Base-by-base conservation (phyloP, 2,797 vertebrate species). In the Decapterus maruadsi region DNA sequence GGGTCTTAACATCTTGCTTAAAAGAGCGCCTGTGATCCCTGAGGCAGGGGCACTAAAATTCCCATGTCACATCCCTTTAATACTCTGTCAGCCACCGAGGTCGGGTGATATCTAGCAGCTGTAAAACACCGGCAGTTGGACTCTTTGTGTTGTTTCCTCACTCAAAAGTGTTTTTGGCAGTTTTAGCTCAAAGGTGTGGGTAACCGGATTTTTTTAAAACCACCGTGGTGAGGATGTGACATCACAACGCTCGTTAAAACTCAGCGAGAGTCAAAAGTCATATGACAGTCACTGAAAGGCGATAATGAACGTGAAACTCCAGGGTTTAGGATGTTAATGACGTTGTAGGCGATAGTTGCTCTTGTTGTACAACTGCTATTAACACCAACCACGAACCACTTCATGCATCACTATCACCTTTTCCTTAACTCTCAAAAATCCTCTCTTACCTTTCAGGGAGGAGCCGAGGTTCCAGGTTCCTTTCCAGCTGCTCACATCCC, bases 391-490 rank as follows among this genome's bases (percentile, higher is more conserved):
- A 19, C 12, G 75, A 20, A 43, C 7, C 16, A 26, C 57, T 73
- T 59, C 5, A 55, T n/a, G 8, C 0, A 1, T 19, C 17, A 31
- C 38, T 53, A 59, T n/a, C 10, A 29, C 43, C 9, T 56, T 14
- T 22, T 26, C 34, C 34, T 54, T 6, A 38, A 50, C 36, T 26
- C 4, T 2, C 48, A 17, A 0, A 56, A 68, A 43, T 64, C 20
- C 31, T 22, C 5, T 53, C 46, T 53, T 53, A 59, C 45, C 71
- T 69, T 82, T 68, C 14, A 99, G 98, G 86, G 97, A 99, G 60
- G 98, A 99, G 81, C 98, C 98, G 14, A 94, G 98, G 56, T 99
- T 99, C 91, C 98, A 99, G 91, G 96, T 99, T 65, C 98, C 98
- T 1, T 99, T 99, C 91, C 98, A 99, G 92, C 93, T 99, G 80